These are phyloP conservation scores for Fregetta grallaria DNA, from an alignment of 2,113 vertebrate species.

Conservation along the genomic window DNA sequence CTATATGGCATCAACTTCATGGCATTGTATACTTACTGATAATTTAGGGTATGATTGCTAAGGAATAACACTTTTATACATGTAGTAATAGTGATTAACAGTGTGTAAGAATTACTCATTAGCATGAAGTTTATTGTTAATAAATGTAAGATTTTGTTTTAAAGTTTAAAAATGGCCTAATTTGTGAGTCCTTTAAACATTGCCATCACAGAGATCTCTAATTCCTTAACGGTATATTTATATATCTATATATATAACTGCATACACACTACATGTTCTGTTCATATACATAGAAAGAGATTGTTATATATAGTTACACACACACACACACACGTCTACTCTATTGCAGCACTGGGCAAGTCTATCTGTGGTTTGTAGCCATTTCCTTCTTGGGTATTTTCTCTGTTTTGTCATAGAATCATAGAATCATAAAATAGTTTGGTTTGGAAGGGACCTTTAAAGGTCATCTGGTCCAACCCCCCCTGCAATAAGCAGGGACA, in stretches of 20 bases:
- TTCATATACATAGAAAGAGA: background rate
- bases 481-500: background rate
- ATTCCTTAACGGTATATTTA: background rate
- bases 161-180: background rate
- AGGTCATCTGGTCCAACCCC: no score
- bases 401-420: background rate
- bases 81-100: background rate
- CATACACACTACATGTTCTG: background rate
- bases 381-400: background rate
- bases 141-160: background rate
- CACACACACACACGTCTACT: fast-evolving
- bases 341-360: background rate
- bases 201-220: background rate
- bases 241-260: background rate
- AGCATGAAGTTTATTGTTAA: background rate
- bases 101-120: background rate
- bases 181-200: background rate
- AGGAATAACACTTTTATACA: background rate
- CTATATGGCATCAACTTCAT: background rate
- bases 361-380: background rate
- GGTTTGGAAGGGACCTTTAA: background rate
- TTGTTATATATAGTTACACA: background rate
- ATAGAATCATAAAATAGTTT: background rate
- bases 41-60: background rate
- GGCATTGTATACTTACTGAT: background rate